These are phyloP conservation scores for Phocoena sinus DNA, from an alignment of 2,113 vertebrate species.

Conservation along the genomic window DNA sequence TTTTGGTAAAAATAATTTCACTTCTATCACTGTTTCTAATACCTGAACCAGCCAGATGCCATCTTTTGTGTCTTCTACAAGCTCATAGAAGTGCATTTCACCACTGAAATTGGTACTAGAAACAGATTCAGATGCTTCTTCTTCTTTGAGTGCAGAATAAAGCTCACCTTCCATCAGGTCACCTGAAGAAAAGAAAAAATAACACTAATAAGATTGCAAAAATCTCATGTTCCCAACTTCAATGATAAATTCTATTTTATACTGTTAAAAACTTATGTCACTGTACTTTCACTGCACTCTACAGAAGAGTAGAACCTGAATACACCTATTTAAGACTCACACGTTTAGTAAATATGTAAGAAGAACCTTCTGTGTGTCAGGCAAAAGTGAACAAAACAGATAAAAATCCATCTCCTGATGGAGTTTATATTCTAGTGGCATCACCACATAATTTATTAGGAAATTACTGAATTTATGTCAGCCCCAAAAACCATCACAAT, in stretches of 20 bases:
- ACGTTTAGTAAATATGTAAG: not conserved
- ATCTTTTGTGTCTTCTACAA: constrained; percentile 98
- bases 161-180: constrained; percentile 97
- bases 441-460: not conserved
- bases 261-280: not conserved
- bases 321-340: not conserved
- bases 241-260: not conserved
- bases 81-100: constrained; percentile 98
- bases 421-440: not conserved
- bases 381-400: not conserved
- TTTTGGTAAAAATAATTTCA: constrained; percentile 39
- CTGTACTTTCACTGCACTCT: not conserved
- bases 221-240: not conserved
- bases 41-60: constrained; percentile 99
- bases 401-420: not conserved
- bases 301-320: not conserved
- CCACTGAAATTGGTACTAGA: constrained; percentile 95
- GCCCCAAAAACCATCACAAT: not conserved
- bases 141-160: constrained; percentile 96
- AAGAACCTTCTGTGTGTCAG: not conserved
- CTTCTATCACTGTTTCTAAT: constrained; percentile 37
- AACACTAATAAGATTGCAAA: not conserved
- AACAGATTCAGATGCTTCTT: constrained; percentile 89
- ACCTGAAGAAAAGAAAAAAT: constrained; percentile 79
- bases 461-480: constrained; percentile 26